Evolutionary conservation across 2,113 vertebrate species (phyloP).

Genomic region (Catagonus wagneri): DNA sequence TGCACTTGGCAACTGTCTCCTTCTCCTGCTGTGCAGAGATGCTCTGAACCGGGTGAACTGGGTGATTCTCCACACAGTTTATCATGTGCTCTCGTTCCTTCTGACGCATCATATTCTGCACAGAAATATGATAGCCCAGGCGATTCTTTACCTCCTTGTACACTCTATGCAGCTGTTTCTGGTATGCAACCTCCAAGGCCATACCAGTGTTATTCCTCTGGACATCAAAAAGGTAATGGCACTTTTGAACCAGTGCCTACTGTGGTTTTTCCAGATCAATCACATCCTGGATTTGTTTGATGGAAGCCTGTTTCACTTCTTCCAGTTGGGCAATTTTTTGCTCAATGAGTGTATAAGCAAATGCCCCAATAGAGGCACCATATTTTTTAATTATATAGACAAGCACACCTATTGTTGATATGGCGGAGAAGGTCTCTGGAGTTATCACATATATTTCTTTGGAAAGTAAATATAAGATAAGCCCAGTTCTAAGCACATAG

Average conservation of each 20-base stretch:
- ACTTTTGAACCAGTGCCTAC: conserved; percentile 93
- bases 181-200: conserved; percentile 92
- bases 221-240: conserved; percentile 92
- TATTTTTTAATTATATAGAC: conserved; percentile 93
- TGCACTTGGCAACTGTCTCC: conserved; percentile 96
- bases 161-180: conserved; percentile 91
- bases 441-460: conserved; percentile 98
- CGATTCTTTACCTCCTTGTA: conserved; percentile 94
- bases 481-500: conserved; percentile 96
- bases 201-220: conserved; percentile 94
- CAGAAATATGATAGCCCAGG: conserved; percentile 93
- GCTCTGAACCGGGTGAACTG: conserved; percentile 92
- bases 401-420: conserved; percentile 85
- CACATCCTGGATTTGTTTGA: conserved; percentile 85
- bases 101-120: conserved; percentile 89
- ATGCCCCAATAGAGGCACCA: conserved; percentile 90
- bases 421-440: conserved; percentile 91
- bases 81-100: conserved; percentile 95
- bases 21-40: conserved; percentile 96
- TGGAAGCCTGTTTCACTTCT: conserved; percentile 87
- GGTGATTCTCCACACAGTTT: conserved; percentile 92
- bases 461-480: conserved; percentile 93
- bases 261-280: conserved; percentile 94
- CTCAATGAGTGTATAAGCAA: conserved; percentile 96
- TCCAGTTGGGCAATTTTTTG: conserved; percentile 89